These are phyloP conservation scores for Scleropages formosus DNA, from an alignment of 2,797 vertebrate species.

Conservation along the genomic window DNA sequence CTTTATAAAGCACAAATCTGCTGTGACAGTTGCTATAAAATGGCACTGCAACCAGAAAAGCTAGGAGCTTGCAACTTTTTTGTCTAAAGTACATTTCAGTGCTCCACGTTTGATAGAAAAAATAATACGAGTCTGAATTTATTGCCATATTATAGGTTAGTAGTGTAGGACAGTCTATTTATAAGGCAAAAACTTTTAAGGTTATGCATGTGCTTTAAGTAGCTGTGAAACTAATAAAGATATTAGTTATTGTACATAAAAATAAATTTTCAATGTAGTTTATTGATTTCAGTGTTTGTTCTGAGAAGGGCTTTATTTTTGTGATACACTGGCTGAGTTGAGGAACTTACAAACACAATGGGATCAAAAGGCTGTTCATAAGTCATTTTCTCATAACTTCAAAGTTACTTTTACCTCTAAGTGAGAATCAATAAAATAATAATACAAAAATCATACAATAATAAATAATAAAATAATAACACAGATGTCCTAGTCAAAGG, in stretches of 20 bases:
- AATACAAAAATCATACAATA: too few species aligned
- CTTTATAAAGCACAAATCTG: background rate
- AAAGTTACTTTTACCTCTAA: too few species aligned
- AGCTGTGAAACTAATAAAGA: background rate
- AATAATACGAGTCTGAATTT: background rate
- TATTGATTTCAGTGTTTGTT: background rate
- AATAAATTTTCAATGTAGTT: background rate
- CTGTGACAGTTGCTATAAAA: background rate
- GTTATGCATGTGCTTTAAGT: background rate
- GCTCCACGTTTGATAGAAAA: background rate
- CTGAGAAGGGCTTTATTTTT: constrained; percentile 14
- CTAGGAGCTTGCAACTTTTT: background rate
- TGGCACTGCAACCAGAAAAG: background rate
- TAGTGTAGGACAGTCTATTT: background rate
- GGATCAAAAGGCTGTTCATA: too few species aligned
- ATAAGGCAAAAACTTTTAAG: background rate
- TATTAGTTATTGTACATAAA: constrained; percentile 4
- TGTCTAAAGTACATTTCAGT: background rate
- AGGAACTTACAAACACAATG: too few species aligned
- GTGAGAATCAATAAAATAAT: too few species aligned
- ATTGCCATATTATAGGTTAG: background rate
- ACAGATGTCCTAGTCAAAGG: too few species aligned
- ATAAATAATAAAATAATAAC: too few species aligned
- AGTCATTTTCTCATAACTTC: too few species aligned
- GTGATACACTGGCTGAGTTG: background rate